phyloP scores from a whole-genome alignment of 1,140 invertebrate genomes.

The Caenorhabditis inopinata region DNA sequence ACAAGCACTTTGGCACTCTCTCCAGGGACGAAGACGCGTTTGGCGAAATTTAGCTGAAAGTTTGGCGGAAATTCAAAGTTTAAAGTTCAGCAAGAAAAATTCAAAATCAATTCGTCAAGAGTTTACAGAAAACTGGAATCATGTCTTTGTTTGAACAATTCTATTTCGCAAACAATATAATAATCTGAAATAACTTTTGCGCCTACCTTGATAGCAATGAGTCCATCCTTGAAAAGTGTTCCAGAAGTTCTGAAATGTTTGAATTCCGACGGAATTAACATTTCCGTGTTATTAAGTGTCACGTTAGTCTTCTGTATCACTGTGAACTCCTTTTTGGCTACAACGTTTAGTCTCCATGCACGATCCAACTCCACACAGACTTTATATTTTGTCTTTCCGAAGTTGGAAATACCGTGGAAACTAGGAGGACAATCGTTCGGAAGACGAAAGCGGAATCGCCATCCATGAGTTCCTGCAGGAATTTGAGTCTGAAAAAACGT shows the following conservation, averaged over 20 bases:
- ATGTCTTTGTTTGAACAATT: too few relatives aligned
- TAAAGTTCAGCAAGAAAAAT: not conserved
- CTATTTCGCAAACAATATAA: too few relatives aligned
- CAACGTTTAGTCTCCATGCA: not conserved
- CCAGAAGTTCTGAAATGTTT: not conserved
- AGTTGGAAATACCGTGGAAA: not conserved
- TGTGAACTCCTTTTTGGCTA: not conserved
- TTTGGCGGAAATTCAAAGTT: not conserved
- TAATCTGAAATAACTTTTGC: too few relatives aligned
- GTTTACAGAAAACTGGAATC: too few relatives aligned
- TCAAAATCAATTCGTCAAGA: too few relatives aligned
- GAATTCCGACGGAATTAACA: not conserved
- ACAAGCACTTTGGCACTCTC: not conserved
- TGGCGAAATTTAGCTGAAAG: not conserved
- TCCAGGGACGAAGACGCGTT: not conserved
- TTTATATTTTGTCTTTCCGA: not conserved
- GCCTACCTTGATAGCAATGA: too few relatives aligned
- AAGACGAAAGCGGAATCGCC: not conserved
- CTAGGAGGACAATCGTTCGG: not conserved
- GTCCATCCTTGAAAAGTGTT: too few relatives aligned
- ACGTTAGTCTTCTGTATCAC: not conserved
- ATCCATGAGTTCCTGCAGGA: not conserved
- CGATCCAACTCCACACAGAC: not conserved
- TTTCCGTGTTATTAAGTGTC: not conserved
- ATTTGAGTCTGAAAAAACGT: not conserved